Base-by-base conservation (phyloP, 2,113 vertebrate species). In the Plectropomus leopardus region DNA sequence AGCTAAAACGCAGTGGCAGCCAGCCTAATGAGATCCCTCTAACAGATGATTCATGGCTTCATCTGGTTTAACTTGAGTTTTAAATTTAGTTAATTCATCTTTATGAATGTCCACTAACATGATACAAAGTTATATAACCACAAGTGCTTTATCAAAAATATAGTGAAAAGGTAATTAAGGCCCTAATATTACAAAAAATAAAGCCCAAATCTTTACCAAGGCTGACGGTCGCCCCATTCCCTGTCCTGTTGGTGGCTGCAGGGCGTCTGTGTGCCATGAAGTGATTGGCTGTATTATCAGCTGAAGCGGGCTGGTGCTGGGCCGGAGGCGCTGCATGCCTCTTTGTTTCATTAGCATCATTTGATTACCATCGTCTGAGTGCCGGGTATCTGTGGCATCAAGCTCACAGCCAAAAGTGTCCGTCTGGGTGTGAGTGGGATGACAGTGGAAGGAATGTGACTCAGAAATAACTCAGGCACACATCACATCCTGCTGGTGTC, bases 281-380 rank as follows among this genome's bases (percentile, higher is more conserved):
- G 53, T 47, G 70, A 87, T 81, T 13, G 64, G 30, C 53, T 53
- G 28, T 57, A 64, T 9, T 83, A 65, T 87, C 57, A 74, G 66
- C 58, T 40, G 5, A 70, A 55, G 54, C 10, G 13, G 57, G 44
- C 67, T 0, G 47, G 19, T n/a, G 28, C 67, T 4, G 23, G 54
- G 44, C 76, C 71, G 0, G n/a, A 61, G 73, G 64, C 28, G 1
- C 57, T 50, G 44, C 50, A 53, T 60, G 68, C 67, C 51, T 85
- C 74, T 78, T 77, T 74, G 65, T 77, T 89, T 88, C 67, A 89
- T 88, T 86, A 78, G 75, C 72, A 61, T 87, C 74, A 82, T 78
- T 84, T 73, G 83, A 86, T 89, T 76, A 82, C 40, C 50, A 44
- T 55, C 13, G 24, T 79, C 59, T 70, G 69, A 68, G 79, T 45